Evolutionary conservation across 1,140 invertebrate species (phyloP), one percentile per base, ranked within the genome.

Genomic region (Pemphigus obesinymphae): DNA sequence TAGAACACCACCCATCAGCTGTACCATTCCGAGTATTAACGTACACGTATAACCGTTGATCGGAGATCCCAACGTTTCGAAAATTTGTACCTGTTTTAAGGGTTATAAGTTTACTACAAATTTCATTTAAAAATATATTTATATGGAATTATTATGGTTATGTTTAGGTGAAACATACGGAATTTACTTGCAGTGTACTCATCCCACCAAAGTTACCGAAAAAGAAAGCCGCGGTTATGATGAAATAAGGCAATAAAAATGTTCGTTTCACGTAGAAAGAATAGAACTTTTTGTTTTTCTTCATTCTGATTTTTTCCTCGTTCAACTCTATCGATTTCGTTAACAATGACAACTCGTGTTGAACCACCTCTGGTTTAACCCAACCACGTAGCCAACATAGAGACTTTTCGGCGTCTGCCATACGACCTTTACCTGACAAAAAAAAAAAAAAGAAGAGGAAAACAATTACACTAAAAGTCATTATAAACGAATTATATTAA

Each of bases 31-130:
- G 6, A 94, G 86, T 3, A 92, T 86, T 4, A 94, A 88, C 0
- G 93, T 92, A 0, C 92, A 92, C 26, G 90, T 89, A 86, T 93
- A 93, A 84, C 92, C 90, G 83, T 93, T 90, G 53, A 94, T 90
- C 0, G 93, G 92, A 0, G 92, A 90, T 34, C 92, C 89, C 20
- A 94, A 85, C 34, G 88, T 89, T 34, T 89, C 88, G 83, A 94
- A 94, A 82, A 94, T 92, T 37, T 89, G 85, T 10, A 86, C 85
- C 84, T 86, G 55, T 11, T 83, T 63, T 63, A 20, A n/a, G 15
- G 3, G 20, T 50, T 50, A 20, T 50, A n/a, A n/a, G n/a, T n/a
- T n/a, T n/a, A n/a, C n/a, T 34, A 34, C 26, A 63, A 0, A 84
- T 55, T 70, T 55, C 7, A 72, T 17, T 63, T 37, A 13, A 68